phyloP scores from a whole-genome alignment of 2,888 invertebrate genomes.

The Drosophila greeni region DNA sequence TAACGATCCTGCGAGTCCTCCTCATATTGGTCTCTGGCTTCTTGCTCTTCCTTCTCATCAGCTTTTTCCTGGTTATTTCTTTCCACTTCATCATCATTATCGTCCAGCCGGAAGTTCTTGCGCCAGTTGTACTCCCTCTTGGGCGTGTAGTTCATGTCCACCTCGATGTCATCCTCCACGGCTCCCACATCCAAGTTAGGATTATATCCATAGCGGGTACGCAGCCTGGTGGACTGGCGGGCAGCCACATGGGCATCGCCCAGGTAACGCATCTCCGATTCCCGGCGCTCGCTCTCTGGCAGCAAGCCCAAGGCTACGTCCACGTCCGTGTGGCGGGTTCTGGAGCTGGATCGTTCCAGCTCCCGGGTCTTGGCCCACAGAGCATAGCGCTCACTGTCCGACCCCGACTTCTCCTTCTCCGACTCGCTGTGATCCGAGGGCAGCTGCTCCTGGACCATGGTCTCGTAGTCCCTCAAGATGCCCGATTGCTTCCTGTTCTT shows the following conservation, averaged over 20 bases:
- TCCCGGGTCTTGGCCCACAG: conserved; percentile 69
- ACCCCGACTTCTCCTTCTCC: conserved; percentile 60
- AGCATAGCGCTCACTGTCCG: conserved; percentile 65
- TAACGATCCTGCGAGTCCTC: conserved; percentile 9
- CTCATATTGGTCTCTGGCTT: conserved; percentile 22
- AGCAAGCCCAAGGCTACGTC: conserved; percentile 59
- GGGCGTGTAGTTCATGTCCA: conserved; percentile 76
- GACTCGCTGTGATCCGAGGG: conserved; percentile 55
- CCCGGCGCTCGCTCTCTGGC: conserved; percentile 69
- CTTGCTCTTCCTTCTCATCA: conserved; percentile 5
- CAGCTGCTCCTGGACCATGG: conserved; percentile 69
- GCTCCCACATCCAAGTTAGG: conserved; percentile 65
- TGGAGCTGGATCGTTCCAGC: conserved; percentile 50
- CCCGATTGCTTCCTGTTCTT: conserved; percentile 77
- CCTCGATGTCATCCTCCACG: conserved; percentile 66
- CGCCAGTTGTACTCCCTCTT: conserved; percentile 78
- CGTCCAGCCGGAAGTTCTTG: conserved; percentile 77
- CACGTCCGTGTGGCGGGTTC: conserved; percentile 42
- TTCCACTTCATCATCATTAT: conserved; percentile 42
- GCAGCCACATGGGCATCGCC: conserved; percentile 74
- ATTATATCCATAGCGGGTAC: conserved; percentile 76
- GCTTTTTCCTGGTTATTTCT: neutral
- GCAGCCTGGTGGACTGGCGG: conserved; percentile 72
- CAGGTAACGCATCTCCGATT: conserved; percentile 73
- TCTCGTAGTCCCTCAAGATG: conserved; percentile 76